Evolutionary conservation across 2,888 invertebrate species (phyloP).

Genomic region (Tipula lateralis): DNA sequence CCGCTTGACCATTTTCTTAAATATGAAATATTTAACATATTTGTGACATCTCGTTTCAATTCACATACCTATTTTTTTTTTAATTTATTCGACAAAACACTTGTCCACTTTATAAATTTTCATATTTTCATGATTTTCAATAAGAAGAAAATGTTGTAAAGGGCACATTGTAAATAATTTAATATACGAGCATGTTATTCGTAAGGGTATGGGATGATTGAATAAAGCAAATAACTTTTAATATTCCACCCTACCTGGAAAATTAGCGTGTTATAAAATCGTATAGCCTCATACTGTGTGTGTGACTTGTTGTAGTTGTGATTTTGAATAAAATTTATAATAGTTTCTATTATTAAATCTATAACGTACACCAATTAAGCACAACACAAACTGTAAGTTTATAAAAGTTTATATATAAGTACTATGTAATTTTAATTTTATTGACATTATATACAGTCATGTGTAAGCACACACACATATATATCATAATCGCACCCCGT

Average conservation of each 20-base stretch:
- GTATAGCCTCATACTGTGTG: neutral
- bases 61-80: neutral
- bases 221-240: neutral
- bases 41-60: neutral
- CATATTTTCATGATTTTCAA: neutral
- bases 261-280: neutral
- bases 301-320: neutral
- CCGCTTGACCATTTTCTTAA: neutral
- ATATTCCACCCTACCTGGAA: neutral
- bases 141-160: neutral
- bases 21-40: neutral
- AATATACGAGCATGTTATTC: too few species aligned
- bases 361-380: neutral
- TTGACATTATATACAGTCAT: neutral
- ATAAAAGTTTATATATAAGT: neutral
- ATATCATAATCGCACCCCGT: neutral
- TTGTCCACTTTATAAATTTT: neutral
- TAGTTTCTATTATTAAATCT: neutral
- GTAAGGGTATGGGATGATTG: neutral
- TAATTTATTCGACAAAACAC: neutral
- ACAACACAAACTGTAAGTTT: neutral
- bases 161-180: neutral
- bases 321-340: neutral
- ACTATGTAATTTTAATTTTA: conserved; percentile 4
- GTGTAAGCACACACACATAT: neutral